Evolutionary conservation across 1,140 invertebrate species (phyloP), one percentile per base, ranked within the genome.

Genomic region (Drosophila guanche): DNA sequence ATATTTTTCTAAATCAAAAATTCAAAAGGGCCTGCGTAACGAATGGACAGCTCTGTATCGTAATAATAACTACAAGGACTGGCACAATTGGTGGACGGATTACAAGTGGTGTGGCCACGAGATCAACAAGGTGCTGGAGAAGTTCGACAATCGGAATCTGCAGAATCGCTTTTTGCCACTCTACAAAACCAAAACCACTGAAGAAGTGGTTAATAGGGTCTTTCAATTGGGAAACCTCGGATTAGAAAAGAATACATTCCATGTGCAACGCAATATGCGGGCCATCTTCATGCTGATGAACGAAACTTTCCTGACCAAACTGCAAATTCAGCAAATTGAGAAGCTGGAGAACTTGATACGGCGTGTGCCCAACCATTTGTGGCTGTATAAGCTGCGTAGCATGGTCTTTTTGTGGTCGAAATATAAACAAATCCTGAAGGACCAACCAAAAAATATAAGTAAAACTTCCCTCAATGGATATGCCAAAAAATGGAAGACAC

Each of bases 21-120:
- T 41, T 0, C 47, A 27, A 6, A 20, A 7, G 12, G 14, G 29
- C n/a, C 2, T 74, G 2, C 22, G 14, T 1, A 43, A 16, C 6
- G 29, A 46, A 0, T 85, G 76, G 81, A 60, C n/a, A 0, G 51
- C 37, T 6, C 0, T 62, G 0, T 86, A 85, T 33, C 42, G 23
- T 1, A 5, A 20, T 0, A 66, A 62, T 3, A 76, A 80, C 4
- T 85, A 76, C 55, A 73, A 67, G 3, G 59, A 67, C 12, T 85
- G 80, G 80, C 27, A 4, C 0, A 6, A 5, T 1, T 85, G 80
- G 80, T 85, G 80, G 80, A 53, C 2, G 10, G 59, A 66, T 8
- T 86, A 43, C 50, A 85, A 85, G 59, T 86, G 81, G 76, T 76
- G 81, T 50, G 80, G 75, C 25, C 8, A 0, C 1, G 68, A 73